Conservation (phyloP, 1,140 invertebrate species). For the Anoplolepis gracilipes region DNA sequence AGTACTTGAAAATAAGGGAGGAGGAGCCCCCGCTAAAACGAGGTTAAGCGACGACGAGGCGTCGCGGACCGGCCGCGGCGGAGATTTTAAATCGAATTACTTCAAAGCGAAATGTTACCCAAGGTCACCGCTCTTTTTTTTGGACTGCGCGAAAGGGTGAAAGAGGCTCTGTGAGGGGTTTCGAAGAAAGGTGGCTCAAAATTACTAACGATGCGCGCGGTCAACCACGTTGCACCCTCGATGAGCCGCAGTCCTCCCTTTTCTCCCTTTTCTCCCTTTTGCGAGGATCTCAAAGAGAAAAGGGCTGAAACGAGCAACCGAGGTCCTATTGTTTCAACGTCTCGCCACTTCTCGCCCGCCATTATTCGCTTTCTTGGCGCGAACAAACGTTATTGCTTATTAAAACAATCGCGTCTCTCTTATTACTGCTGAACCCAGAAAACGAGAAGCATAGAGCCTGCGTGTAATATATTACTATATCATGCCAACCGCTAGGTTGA, state of each 20-base stretch:
- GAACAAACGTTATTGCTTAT: constrained; percentile 67
- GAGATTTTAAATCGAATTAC: constrained; percentile 55
- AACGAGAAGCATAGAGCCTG: constrained; percentile 12
- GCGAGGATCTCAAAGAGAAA: constrained; percentile 66
- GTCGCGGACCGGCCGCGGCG: constrained; percentile 10
- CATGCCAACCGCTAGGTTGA: neutral
- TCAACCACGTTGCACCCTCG: constrained; percentile 62
- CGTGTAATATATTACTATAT: constrained; percentile 7
- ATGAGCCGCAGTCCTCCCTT: constrained; percentile 46
- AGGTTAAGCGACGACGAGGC: constrained; percentile 49
- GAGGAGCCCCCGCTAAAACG: constrained; percentile 48
- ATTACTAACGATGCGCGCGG: constrained; percentile 68
- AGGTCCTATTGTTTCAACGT: constrained; percentile 63
- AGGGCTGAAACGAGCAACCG: constrained; percentile 64
- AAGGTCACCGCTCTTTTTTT: constrained; percentile 31
- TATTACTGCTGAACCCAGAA: neutral
- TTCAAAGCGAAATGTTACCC: neutral
- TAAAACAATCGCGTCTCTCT: constrained; percentile 58
- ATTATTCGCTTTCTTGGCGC: constrained; percentile 52
- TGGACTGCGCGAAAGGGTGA: constrained; percentile 29
- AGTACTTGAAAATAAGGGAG: constrained; percentile 62
- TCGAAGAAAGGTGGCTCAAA: constrained; percentile 49
- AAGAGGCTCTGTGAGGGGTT: neutral
- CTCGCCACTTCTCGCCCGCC: constrained; percentile 38
- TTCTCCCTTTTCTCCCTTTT: no score